Base-by-base conservation (phyloP, 2,113 vertebrate genomes). In the Callithrix jacchus region DNA sequence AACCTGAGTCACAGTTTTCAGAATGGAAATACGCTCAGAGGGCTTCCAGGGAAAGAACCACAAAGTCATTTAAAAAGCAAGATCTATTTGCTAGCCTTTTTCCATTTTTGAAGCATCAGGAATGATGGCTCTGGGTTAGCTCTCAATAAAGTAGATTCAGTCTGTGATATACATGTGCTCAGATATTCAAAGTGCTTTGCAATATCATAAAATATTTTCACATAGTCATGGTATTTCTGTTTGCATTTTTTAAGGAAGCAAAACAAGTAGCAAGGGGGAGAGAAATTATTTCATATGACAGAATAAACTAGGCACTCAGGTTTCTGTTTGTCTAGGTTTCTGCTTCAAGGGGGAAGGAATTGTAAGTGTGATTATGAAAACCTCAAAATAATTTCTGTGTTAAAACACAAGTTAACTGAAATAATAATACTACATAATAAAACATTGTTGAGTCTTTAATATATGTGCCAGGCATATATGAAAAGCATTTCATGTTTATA, bases 71-170 rank as follows among this genome's bases (percentile, higher is more conserved):
- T 80, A 71, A 82, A 89, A 90, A 90, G 73, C 47, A 66, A 85
- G 20, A n/a, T 66, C 35, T 68, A 32, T 79, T 93, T 93, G 56
- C 77, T 91, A 94, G 27, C 49, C 64, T 73, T 52, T 82, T 82
- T 45, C 23, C 56, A 89, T 77, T 42, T 92, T 85, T 58, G 66
- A 95, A 79, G 90, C 87, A 82, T 89, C 42, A 77, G 77, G 23
- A 49, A 68, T 18, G 40, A 66, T 23, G 37, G 30, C 18, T 89
- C 49, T 70, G 64, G 58, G 54, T 11, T 49, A 81, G 18, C 27
- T 56, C 49, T 91, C 66, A 54, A 52, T 56, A 89, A 93, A 83
- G 56, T 25, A 70, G 87, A 45, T 81, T 49, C 42, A 52, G 2
- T 89, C 42, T n/a, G 40, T 56, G 17, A 32, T 40, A 77, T 18